Conservation (phyloP, 2,797 vertebrate species). For the Cheirogaleus major region DNA sequence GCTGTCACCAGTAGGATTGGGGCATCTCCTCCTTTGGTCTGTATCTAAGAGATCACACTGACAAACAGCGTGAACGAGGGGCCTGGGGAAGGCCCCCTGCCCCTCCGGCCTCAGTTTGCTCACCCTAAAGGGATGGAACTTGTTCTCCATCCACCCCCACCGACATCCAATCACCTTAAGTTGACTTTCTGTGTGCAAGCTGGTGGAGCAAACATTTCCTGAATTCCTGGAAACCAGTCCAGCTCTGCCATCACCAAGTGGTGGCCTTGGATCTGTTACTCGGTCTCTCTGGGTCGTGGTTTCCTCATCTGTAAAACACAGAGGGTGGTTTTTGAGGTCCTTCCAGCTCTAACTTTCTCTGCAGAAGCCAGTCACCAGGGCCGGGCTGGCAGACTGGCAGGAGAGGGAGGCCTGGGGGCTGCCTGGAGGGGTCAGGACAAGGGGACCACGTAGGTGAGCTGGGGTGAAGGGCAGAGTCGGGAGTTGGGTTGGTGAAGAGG, state of each 20-base stretch:
- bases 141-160: neutral
- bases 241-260: neutral
- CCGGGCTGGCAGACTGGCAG: neutral
- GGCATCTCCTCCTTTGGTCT: neutral
- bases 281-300: neutral
- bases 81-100: neutral
- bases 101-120: neutral
- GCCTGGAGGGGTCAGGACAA: neutral
- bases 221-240: constrained; percentile 48
- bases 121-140: neutral
- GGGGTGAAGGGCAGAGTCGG: neutral
- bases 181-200: constrained; percentile 22
- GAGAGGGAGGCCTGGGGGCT: neutral
- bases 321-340: neutral
- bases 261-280: neutral
- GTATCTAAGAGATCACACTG: neutral
- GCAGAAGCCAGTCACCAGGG: neutral
- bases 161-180: neutral
- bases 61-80: neutral
- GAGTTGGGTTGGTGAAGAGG: neutral
- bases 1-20: constrained; percentile 54
- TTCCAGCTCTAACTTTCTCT: neutral
- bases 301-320: neutral
- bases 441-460: neutral
- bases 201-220: constrained; percentile 51